Conservation (phyloP, 2,888 invertebrate species). For the Drosophila lacicola region DNA sequence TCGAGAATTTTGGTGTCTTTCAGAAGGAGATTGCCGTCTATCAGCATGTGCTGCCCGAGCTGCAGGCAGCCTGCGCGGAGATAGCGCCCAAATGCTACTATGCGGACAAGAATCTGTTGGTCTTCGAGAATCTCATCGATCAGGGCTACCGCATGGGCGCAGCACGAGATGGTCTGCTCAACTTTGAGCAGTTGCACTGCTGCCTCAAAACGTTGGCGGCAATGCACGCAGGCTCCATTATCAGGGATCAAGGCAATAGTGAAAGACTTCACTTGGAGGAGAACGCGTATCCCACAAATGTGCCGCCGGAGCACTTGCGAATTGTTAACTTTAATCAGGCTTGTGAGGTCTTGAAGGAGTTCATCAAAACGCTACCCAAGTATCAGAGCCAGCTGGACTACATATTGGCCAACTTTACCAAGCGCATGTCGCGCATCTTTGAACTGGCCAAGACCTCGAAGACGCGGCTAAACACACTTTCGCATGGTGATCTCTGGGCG, state of each 20-base stretch:
- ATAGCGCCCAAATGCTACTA: constrained; percentile 85
- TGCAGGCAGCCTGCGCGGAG: constrained; percentile 74
- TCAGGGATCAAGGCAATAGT: constrained; percentile 80
- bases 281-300: constrained; percentile 82
- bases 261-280: constrained; percentile 78
- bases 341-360: constrained; percentile 79
- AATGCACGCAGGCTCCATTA: constrained; percentile 85
- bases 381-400: constrained; percentile 71
- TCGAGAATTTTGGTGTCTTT: constrained; percentile 85
- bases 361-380: constrained; percentile 79
- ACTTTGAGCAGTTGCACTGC: constrained; percentile 84
- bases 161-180: constrained; percentile 77
- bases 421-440: constrained; percentile 76
- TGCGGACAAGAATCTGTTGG: constrained; percentile 82
- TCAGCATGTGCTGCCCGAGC: constrained; percentile 83
- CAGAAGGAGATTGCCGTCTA: constrained; percentile 86
- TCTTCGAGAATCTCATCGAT: constrained; percentile 85
- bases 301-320: constrained; percentile 71
- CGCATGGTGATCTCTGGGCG: constrained; percentile 86
- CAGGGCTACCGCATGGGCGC: constrained; percentile 80
- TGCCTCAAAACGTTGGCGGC: constrained; percentile 84
- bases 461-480: constrained; percentile 84
- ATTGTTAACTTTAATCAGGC: constrained; percentile 73
- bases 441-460: constrained; percentile 80
- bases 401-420: constrained; percentile 72